Conservation (phyloP, 2,113 vertebrate genomes). For the Tricholaema leucomelas region DNA sequence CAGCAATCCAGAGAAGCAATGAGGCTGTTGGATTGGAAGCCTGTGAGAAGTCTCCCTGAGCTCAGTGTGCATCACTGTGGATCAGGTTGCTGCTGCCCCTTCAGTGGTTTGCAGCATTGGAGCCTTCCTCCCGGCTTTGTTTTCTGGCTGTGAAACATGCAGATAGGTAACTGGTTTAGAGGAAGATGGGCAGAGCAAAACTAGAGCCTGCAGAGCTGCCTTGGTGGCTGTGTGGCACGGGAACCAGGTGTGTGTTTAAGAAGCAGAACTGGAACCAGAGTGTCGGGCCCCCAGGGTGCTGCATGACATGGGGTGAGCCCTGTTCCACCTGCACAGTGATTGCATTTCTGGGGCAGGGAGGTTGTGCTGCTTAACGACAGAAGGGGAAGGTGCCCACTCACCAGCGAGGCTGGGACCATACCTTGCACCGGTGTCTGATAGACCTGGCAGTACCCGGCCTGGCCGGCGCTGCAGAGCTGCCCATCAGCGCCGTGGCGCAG, state of each 20-base stretch:
- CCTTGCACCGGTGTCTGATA: constrained; percentile 94
- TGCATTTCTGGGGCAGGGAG: accelerated
- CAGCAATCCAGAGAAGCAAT: background rate
- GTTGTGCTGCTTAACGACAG: background rate
- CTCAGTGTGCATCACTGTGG: background rate
- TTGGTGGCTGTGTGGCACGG: accelerated
- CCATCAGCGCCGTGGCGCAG: constrained; percentile 70
- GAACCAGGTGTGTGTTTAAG: accelerated
- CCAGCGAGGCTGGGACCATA: background rate
- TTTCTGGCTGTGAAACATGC: background rate
- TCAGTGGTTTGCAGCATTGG: background rate
- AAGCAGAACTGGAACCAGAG: background rate
- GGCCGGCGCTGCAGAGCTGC: constrained; percentile 64
- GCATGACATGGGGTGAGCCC: accelerated
- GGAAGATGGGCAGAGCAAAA: background rate
- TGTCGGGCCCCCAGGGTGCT: accelerated
- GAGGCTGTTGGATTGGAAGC: background rate
- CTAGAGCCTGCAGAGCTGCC: background rate
- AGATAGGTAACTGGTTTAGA: background rate
- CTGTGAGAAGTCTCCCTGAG: background rate
- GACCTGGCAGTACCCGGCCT: constrained; percentile 77
- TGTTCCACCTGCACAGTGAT: background rate
- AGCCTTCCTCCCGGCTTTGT: background rate
- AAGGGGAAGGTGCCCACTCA: background rate
- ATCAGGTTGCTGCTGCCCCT: background rate